phyloP scores from a whole-genome alignment of 2,797 vertebrate genomes.

The Menidia menidia region DNA sequence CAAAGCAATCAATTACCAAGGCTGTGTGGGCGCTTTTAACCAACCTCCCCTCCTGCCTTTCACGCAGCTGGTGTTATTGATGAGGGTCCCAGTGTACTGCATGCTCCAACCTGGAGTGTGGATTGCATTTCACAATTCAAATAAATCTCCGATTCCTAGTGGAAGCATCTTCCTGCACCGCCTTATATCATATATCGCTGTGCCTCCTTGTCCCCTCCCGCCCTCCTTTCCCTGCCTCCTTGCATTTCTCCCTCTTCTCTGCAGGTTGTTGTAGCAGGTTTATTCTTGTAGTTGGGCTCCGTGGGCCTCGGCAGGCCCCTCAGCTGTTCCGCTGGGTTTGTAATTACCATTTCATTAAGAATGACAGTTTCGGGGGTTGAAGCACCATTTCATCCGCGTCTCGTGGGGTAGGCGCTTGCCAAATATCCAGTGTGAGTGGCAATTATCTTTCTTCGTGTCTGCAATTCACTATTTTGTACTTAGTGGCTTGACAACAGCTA shows the following conservation, averaged over 20 bases:
- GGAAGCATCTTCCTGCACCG: constrained; percentile 60
- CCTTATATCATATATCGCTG: constrained; percentile 45
- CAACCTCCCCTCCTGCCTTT: constrained; percentile 72
- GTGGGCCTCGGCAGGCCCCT: constrained; percentile 79
- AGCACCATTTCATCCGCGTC: constrained; percentile 83
- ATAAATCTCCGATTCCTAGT: constrained; percentile 74
- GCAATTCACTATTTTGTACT: constrained; percentile 84
- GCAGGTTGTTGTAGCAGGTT: constrained; percentile 82
- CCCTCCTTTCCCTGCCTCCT: constrained; percentile 12
- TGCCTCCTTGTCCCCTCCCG: constrained; percentile 8
- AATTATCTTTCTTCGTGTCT: constrained; percentile 83
- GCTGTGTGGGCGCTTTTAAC: constrained; percentile 80
- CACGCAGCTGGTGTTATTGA: constrained; percentile 79
- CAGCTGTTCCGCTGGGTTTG: constrained; percentile 85
- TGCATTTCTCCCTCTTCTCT: constrained; percentile 62
- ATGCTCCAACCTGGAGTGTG: constrained; percentile 69
- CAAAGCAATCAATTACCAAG: constrained; percentile 86
- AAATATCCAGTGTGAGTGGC: constrained; percentile 82
- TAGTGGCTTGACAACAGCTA: constrained; percentile 77
- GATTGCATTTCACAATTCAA: constrained; percentile 75
- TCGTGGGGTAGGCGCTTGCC: constrained; percentile 82
- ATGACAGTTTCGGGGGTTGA: constrained; percentile 85
- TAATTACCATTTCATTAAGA: constrained; percentile 87
- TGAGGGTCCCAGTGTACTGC: constrained; percentile 74
- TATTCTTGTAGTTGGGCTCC: constrained; percentile 78